Base-by-base conservation (phyloP, 2,888 invertebrate species). In the Pseudanteris insignis region DNA sequence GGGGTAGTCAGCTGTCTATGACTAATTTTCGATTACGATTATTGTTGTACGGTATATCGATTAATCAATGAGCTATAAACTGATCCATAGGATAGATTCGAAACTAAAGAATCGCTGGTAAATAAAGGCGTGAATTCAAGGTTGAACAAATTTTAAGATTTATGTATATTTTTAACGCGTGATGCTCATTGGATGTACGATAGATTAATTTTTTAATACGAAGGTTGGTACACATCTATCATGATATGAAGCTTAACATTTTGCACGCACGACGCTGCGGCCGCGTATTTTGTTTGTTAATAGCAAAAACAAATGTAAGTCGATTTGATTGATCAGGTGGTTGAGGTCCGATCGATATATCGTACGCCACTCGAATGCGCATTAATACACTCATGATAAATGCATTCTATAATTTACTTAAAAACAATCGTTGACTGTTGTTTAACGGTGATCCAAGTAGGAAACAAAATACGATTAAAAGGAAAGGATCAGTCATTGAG, bases 351-450 rank as follows among this genome's bases (percentile, higher is more conserved):
- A 58, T 58, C 47, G 60, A 61, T 55, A 50, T 32, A 55, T 40
- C 61, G 54, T 55, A 50, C 48, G 36, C 10, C 34, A 46, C 11
- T 58, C 21, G 24, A 38, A 58, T 51, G 33, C 65, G 66, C 68
- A 65, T 58, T 70, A 67, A 60, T 65, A 54, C 41, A 67, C 66
- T 64, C 62, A 65, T 54, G 50, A 64, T 51, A 65, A 65, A 63
- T 61, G 69, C 67, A 70, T 66, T 68, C 66, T 67, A 51, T 72
- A 72, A 69, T 67, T 47, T 53, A 57, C 41, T 67, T 68, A 62
- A 61, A 44, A 60, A 67, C 3, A 9, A 34, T 58, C 43, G 58
- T 65, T 68, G 69, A 65, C 71, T 68, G 70, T 67, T 65, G 67
- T 43, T 47, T 57, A 9, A 30, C 24, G 15, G 40, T 18, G 28